These are phyloP conservation scores for Scaptomyza cyrtandrae DNA, from an alignment of 2,888 invertebrate species.

Conservation along the genomic window DNA sequence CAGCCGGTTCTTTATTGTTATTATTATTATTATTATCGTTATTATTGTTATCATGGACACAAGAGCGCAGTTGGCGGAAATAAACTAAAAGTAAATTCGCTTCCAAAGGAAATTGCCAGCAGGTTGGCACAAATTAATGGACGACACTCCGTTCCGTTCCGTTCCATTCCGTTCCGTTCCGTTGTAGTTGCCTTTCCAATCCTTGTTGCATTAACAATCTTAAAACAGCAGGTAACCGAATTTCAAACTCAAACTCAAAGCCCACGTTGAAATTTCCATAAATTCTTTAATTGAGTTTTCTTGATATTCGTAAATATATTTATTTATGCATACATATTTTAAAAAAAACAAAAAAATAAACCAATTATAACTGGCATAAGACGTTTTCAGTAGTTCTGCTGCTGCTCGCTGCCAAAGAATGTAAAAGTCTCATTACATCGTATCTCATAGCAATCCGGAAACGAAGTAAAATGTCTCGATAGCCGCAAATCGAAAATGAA, in stretches of 20 bases:
- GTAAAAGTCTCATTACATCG: conserved; percentile 83
- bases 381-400: conserved; percentile 30
- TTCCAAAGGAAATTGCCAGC: conserved; percentile 69
- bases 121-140: conserved; percentile 64
- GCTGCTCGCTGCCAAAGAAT: conserved; percentile 72
- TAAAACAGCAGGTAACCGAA: conserved; percentile 16
- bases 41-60: conserved; percentile 5
- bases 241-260: too few species aligned
- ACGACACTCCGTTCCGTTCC: conserved; percentile 41
- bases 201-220: conserved; percentile 10
- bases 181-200: conserved; percentile 20
- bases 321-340: conserved; percentile 28
- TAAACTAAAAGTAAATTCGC: conserved; percentile 59
- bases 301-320: conserved; percentile 27
- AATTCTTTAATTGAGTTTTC: conserved; percentile 22
- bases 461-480: conserved; percentile 82
- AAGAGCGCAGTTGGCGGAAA: conserved; percentile 60
- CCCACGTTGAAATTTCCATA: conserved; percentile 10
- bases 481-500: conserved; percentile 83
- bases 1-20: conserved; percentile 55
- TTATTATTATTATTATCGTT: conserved; percentile 36
- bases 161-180: not conserved
- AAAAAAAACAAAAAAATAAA: conserved; percentile 3
- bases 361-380: not conserved
- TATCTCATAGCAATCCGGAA: conserved; percentile 82